A percentile compares a stretch with the other conserved stretches of the same genome.
These are phyloP conservation scores for Accipiter virgatus DNA, from an alignment of 2,113 vertebrate genomes.

Conservation along the genomic window DNA sequence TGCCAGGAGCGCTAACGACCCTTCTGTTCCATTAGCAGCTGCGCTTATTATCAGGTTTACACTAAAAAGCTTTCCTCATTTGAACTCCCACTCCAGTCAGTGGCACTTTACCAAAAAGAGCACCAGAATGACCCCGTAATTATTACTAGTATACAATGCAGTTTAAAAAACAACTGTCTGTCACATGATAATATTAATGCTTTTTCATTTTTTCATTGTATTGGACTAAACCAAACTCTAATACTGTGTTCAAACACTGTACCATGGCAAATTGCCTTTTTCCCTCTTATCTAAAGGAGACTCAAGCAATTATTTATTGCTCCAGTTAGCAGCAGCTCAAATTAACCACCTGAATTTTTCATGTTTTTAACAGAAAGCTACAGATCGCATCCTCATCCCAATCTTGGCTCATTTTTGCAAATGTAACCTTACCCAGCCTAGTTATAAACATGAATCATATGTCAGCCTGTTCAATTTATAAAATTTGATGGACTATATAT, in stretches of 20 bases:
- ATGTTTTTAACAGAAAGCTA: neutral
- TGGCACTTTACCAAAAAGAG: neutral
- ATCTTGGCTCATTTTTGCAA: neutral
- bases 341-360: neutral
- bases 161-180: neutral
- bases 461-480: neutral
- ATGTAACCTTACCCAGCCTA: neutral
- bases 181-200: neutral
- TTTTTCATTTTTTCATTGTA: neutral
- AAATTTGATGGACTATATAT: neutral
- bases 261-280: neutral
- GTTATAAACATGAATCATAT: neutral
- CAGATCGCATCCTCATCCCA: neutral
- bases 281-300: neutral
- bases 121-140: neutral
- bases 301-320: neutral
- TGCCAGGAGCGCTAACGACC: neutral
- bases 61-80: neutral
- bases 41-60: neutral
- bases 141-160: neutral
- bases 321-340: neutral
- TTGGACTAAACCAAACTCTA: neutral
- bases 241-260: neutral
- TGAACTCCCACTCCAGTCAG: neutral
- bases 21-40: neutral